Base-by-base conservation (phyloP, 2,113 vertebrate genomes). In the Phalacrocorax pelagicus region DNA sequence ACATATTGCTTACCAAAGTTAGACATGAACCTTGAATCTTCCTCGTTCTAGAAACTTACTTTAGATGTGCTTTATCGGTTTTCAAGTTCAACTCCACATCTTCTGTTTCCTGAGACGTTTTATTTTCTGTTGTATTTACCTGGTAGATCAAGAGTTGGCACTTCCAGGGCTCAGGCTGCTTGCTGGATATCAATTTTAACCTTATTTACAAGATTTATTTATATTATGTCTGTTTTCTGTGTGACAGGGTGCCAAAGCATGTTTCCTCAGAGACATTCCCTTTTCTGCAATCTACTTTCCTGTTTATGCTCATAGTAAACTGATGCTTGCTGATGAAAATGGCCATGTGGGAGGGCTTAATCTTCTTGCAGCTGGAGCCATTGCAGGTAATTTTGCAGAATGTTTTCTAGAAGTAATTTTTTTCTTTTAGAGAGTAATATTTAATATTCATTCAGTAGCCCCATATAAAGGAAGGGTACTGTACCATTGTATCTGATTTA, bases 221-320 rank as follows among this genome's bases (percentile, higher is more conserved):
- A 36, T 70, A 83, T 96, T 92, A 17, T 52, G 9, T 97, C 85
- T 97, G 74, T 94, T 96, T 95, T 91, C 82, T 92, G 30, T 73
- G 69, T 97, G 94, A 97, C 96, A 99, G 99, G 99, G 99, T 97
- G 99, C 99, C 96, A 99, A 99, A 98, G 99, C 99, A 3, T 99
- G 99, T 97, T 99, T 99, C 98, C 98, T 99, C 96, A 98, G 99
- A 97, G 99, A 99, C 98, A 99, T 99, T 98, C 99, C 99, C 89
- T 99, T 99, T 98, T 99, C 99, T 57, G 99, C 99, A 70, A 99
- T 99, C 97, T 99, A 99, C 98, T 99, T 99, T 97, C 99, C 99
- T 3, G 99, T 99, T 84, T 99, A 99, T 75, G 99, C 99, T 91
- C 99, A 99, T 86, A 98, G 97, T 94, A 99, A 99, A 97, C 24